Conservation (phyloP, 2,797 vertebrate species). For the Phalloptychus januarius region DNA sequence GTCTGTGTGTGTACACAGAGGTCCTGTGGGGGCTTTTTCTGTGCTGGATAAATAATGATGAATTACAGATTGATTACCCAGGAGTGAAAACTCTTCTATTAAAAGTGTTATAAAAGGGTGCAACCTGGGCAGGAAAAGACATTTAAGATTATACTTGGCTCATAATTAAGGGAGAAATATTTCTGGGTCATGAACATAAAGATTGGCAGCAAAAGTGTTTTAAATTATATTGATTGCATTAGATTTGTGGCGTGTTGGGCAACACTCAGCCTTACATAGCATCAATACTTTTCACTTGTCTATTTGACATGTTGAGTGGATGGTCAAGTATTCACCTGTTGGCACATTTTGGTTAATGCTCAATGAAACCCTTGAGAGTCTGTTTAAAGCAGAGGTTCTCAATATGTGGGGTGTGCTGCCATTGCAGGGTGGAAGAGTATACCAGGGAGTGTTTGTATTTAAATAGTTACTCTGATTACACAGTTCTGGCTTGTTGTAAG, state of each 20-base stretch:
- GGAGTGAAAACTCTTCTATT: constrained; percentile 70
- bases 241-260: constrained; percentile 36
- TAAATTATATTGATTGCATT: constrained; percentile 60
- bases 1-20: constrained; percentile 19
- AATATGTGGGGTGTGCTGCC: no score
- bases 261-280: constrained; percentile 19
- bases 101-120: constrained; percentile 70
- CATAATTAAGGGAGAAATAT: constrained; percentile 66
- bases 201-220: constrained; percentile 58
- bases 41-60: constrained; percentile 75
- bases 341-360: constrained; percentile 29
- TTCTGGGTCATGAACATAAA: constrained; percentile 66
- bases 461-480: constrained; percentile 9
- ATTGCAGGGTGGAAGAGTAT: no score
- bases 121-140: constrained; percentile 46
- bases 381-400: no score
- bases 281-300: constrained; percentile 55
- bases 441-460: no score
- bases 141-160: constrained; percentile 43
- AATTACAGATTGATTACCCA: constrained; percentile 80
- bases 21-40: constrained; percentile 60
- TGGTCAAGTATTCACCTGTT: constrained; percentile 43
- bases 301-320: constrained; percentile 41
- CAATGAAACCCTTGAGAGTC: constrained; percentile 25
- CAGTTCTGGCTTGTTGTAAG: background rate